These are phyloP conservation scores for Odocoileus virginianus DNA, from an alignment of 2,113 vertebrate species.

Conservation along the genomic window DNA sequence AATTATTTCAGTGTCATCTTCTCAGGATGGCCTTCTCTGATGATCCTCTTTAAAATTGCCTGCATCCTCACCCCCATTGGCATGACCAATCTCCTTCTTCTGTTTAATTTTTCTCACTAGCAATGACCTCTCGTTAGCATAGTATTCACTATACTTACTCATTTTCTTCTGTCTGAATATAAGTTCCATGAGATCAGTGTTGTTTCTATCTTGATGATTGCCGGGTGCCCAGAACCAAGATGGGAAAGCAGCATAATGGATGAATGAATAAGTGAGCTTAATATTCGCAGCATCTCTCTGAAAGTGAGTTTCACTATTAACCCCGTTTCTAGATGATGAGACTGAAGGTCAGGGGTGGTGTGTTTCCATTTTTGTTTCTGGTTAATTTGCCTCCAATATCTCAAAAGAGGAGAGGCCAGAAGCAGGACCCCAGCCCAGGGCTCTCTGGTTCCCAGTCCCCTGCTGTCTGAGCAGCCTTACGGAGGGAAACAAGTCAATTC, in stretches of 20 bases:
- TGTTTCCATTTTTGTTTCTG: neutral
- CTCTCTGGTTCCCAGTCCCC: too few species aligned
- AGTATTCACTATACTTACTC: rapidly evolving
- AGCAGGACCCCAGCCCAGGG: neutral
- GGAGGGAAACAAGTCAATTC: neutral
- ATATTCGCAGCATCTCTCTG: rapidly evolving
- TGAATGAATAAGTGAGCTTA: neutral
- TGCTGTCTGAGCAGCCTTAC: neutral
- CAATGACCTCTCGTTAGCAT: neutral
- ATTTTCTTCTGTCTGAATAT: neutral
- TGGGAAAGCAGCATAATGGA: neutral
- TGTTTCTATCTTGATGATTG: neutral
- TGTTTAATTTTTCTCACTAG: neutral
- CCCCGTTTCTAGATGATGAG: neutral
- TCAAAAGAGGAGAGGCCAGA: neutral
- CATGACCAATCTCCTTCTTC: neutral
- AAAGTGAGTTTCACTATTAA: neutral
- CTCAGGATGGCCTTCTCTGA: neutral
- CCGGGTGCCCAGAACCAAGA: neutral
- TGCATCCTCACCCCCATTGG: rapidly evolving
- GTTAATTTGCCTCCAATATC: neutral
- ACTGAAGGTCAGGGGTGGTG: neutral
- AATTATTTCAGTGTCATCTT: neutral
- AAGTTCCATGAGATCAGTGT: neutral
- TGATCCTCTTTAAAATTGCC: neutral